Evolutionary conservation across 1,140 invertebrate species (phyloP), one percentile per base, ranked within the genome.

Genomic region (Halyomorpha halys): DNA sequence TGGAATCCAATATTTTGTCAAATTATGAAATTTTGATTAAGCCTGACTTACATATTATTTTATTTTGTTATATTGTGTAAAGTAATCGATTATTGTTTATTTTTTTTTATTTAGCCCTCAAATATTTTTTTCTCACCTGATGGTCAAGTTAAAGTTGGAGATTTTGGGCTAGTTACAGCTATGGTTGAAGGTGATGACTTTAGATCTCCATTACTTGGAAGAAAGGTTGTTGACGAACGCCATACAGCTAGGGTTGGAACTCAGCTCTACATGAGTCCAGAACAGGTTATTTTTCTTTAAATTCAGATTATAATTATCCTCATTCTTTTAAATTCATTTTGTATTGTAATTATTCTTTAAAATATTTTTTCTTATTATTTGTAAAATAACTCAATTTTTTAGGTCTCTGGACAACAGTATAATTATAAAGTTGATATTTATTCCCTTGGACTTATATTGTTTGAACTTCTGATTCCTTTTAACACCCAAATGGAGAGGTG

Each of bases 381-480:
- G 6, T 11, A 39, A 39, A 39, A 11, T 39, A n/a, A n/a, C n/a
- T n/a, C n/a, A 30, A 30, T 39, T 66, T 71, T 75, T 39, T 71
- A 82, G 80, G 77, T 87, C 15, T 76, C 78, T 14, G 86, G 87
- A 1, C 79, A 83, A 65, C 77, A 81, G 2, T 97, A 98, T 74
- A 87, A 89, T 72, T 90, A 91, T 71, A 98, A 97, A 79, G 93
- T 98, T 39, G 96, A 98, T 73, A 97, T 98, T 64, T 98, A 91
- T 77, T 93, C 94, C 0, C 76, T 98, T 63, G 96, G 95, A 1
- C 78, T 98, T 54, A 95, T 98, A 65, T 81, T 97, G 53, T 93
- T 94, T 74, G 96, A 98, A 76, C 75, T 98, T 49, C 77, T 96
- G 19, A 84, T 86, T 64, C 87, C 92, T 30, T 97, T 98, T 75